These are phyloP conservation scores for Nothocercus julius DNA, from an alignment of 2,113 vertebrate genomes.

Conservation along the genomic window DNA sequence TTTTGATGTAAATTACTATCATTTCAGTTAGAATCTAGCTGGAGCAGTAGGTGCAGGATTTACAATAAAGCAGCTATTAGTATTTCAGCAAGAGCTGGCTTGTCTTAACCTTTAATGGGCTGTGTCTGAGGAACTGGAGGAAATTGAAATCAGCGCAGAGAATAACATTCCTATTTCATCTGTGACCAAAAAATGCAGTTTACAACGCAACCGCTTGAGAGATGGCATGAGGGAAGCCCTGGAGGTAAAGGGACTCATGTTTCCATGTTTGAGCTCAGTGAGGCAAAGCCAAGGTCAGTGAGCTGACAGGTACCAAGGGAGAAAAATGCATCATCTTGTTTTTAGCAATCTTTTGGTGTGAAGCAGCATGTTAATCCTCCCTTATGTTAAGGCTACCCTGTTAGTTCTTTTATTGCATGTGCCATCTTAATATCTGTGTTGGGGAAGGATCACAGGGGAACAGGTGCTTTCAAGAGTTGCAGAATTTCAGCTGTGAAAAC, in stretches of 20 bases:
- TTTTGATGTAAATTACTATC: background rate
- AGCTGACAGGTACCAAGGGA: background rate
- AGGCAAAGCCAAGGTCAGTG: background rate
- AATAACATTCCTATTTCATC: no score
- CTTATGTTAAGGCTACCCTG: no score
- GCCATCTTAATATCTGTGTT: background rate
- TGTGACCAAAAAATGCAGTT: background rate
- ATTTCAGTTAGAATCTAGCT: background rate
- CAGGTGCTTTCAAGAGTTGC: fast-evolving
- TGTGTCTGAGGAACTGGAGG: fast-evolving
- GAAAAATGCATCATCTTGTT: background rate
- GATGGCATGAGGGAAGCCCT: background rate
- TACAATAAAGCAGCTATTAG: background rate
- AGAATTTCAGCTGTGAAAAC: background rate
- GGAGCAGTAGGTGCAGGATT: background rate
- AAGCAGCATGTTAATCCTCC: background rate
- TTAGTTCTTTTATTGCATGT: background rate
- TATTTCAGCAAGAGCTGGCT: no score
- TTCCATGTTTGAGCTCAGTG: background rate
- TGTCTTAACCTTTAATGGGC: background rate
- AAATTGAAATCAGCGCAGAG: no score
- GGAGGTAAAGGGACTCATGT: background rate
- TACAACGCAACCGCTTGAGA: background rate
- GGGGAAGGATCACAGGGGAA: background rate
- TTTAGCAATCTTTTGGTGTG: background rate